Conservation (phyloP, 2,888 invertebrate genomes). For the Chrysotoxum bicinctum region DNA sequence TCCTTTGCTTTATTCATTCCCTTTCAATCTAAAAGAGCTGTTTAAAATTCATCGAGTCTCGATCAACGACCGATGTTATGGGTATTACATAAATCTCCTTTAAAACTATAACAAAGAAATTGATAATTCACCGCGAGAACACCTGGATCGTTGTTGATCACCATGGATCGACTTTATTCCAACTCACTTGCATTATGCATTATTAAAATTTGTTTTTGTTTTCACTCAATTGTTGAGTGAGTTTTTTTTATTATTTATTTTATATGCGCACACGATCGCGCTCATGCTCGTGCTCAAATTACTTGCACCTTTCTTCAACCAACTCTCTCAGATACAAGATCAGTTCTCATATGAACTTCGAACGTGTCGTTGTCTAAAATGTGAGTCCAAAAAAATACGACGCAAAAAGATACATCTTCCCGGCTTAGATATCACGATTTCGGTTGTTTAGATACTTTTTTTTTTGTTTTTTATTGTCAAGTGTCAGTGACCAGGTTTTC, state of each 20-base stretch:
- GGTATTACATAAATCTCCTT: constrained; percentile 4
- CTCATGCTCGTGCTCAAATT: not conserved
- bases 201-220: not conserved
- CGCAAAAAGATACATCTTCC: constrained; percentile 2
- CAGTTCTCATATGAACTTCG: constrained; percentile 66
- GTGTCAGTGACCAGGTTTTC: constrained; percentile 24
- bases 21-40: not conserved
- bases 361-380: constrained; percentile 32
- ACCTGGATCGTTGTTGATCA: constrained; percentile 32
- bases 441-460: constrained; percentile 29
- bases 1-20: not conserved
- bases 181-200: constrained; percentile 12
- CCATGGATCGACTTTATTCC: not conserved
- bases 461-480: constrained; percentile 10
- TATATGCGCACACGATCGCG: not conserved
- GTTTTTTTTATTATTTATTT: not conserved
- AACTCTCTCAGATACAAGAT: constrained; percentile 50
- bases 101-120: constrained; percentile 18
- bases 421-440: constrained; percentile 29
- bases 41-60: constrained; percentile 56
- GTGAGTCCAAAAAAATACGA: constrained; percentile 27
- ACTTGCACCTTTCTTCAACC: constrained; percentile 39
- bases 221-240: constrained; percentile 46
- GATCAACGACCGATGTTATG: constrained; percentile 8
- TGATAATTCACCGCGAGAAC: constrained; percentile 26